A percentile compares a stretch with the other conserved stretches of the same genome.
Evolutionary conservation across 2,797 vertebrate genomes (phyloP).

Genomic region (Anomalospiza imberbis): DNA sequence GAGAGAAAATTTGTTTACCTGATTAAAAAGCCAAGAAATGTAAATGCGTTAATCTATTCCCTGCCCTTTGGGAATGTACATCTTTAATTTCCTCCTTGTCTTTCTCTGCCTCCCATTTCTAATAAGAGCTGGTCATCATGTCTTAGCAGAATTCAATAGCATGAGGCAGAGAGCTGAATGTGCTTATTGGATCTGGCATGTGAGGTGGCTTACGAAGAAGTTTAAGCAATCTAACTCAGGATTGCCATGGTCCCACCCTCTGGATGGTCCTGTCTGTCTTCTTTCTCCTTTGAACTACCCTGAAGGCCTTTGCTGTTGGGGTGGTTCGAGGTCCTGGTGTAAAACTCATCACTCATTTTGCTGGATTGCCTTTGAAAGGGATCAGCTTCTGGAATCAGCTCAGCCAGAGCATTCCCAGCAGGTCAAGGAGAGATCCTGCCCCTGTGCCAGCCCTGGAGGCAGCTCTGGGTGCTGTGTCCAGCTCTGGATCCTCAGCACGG

Average conservation of each 20-base stretch:
- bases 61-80: background rate
- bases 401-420: background rate
- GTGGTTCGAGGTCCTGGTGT: background rate
- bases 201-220: background rate
- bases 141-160: background rate
- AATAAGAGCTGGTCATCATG: background rate
- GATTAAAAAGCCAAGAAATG: background rate
- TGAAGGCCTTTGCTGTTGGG: background rate
- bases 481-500: background rate
- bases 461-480: background rate
- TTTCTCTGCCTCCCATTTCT: background rate
- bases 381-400: background rate
- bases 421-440: background rate
- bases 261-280: background rate
- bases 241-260: background rate
- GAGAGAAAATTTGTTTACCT: background rate
- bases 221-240: background rate
- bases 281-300: background rate
- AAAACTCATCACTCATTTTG: background rate
- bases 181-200: background rate
- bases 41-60: background rate
- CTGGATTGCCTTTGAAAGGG: background rate
- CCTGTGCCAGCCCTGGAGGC: background rate
- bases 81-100: constrained; percentile 14
- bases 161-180: background rate